Evolutionary conservation across 2,888 invertebrate species (phyloP), one percentile per base, ranked within the genome.

Genomic region (Agrochola litura): DNA sequence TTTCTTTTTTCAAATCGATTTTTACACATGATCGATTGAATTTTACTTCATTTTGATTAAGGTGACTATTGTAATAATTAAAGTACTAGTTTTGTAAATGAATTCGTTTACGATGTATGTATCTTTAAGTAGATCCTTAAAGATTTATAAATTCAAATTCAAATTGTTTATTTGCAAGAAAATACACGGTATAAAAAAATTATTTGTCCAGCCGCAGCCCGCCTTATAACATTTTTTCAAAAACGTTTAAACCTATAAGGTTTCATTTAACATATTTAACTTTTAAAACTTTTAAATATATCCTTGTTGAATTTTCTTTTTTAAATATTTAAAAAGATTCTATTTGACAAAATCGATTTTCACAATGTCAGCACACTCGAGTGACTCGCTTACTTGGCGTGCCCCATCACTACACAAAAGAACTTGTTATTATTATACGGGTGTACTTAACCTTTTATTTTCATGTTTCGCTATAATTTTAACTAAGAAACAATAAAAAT

Each of bases 391-490:
- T 30, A 73, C 43, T 66, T 64, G 25, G 65, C 66, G 41, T 77
- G 37, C 30, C 70, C 19, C 87, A 82, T 78, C 90, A 85, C 91
- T 89, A 91, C 68, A 87, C 80, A 85, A 84, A 90, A 90, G 90
- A 92, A 93, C 93, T 95, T 96, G 95, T 95, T 96, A 95, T 96
- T 95, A 95, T 95, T 95, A 92, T 92, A 94, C 89, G 91, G 90
- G 92, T 89, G 88, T 89, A 89, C 90, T 68, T 91, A 90, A 96
- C 96, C 96, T 95, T 95, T 93, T 94, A 94, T 93, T 93, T 92
- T 88, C 90, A 91, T 92, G 91, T 94, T 95, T 94, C 92, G 90
- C 91, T 93, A 92, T 93, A 93, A 94, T 93, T 95, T 94, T 92
- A 90, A 87, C 84, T 83, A 86, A 90, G 88, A 92, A 92, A 93